Evolutionary conservation across 1,140 invertebrate genomes (phyloP).

Genomic region (Eriocheir sinensis): DNA sequence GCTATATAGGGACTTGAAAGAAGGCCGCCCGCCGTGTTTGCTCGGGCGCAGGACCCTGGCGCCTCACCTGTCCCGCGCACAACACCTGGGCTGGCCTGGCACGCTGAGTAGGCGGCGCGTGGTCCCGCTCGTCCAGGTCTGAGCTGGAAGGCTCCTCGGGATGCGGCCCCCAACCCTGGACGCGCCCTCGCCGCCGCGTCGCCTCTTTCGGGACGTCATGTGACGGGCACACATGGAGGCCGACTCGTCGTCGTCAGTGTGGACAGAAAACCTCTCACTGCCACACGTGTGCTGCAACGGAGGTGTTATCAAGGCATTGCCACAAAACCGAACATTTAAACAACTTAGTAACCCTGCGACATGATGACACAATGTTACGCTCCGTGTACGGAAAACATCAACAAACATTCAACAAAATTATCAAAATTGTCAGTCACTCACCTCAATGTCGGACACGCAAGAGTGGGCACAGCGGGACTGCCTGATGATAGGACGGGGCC

Average conservation of each 20-base stretch:
- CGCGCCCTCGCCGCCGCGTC: slow-evolving; percentile 31
- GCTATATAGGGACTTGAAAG: no score
- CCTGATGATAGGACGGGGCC: slow-evolving; percentile 34
- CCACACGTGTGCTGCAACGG: slow-evolving; percentile 56
- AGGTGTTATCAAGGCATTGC: no score
- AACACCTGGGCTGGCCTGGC: slow-evolving; percentile 60
- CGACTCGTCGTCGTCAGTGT: slow-evolving; percentile 59
- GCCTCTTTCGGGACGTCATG: slow-evolving; percentile 50
- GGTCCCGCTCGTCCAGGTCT: slow-evolving; percentile 69
- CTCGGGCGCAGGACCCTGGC: no score
- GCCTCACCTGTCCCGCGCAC: slow-evolving; percentile 54
- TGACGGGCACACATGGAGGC: slow-evolving; percentile 48
- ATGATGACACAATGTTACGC: not conserved
- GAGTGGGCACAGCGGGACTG: slow-evolving; percentile 18
- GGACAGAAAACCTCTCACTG: slow-evolving; percentile 50
- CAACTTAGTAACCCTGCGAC: no score
- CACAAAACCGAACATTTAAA: no score
- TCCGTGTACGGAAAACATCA: not conserved
- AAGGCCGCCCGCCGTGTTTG: no score
- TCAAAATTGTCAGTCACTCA: no score
- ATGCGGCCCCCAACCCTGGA: slow-evolving; percentile 30
- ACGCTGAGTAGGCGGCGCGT: slow-evolving; percentile 61
- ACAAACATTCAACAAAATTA: no score
- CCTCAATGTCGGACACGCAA: slow-evolving; percentile 60
- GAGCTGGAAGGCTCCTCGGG: slow-evolving; percentile 60